These are phyloP conservation scores for Nanorana parkeri DNA, from an alignment of 2,113 vertebrate genomes.

Conservation along the genomic window DNA sequence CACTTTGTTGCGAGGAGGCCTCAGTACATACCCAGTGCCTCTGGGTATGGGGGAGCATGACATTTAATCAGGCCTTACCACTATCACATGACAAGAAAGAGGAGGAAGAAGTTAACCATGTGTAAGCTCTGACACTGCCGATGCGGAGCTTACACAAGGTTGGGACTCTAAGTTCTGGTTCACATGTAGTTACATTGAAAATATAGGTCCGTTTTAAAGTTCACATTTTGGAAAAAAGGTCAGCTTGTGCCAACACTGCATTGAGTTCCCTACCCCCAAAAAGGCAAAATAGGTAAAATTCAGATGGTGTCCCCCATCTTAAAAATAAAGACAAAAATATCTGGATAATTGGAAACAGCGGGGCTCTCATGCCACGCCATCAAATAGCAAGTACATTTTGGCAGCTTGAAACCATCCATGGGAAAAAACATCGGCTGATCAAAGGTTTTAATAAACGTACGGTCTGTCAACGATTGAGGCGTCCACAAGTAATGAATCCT, in stretches of 20 bases:
- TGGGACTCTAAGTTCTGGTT: too few relatives aligned
- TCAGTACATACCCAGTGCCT: too few relatives aligned
- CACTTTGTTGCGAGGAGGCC: too few relatives aligned
- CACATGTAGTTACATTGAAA: too few relatives aligned
- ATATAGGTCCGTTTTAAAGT: too few relatives aligned
- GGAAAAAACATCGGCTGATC: background rate
- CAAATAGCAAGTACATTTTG: constrained; percentile 75
- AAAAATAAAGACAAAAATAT: constrained; percentile 61
- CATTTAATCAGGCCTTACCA: too few relatives aligned
- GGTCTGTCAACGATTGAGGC: background rate
- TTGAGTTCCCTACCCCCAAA: background rate
- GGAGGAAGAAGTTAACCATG: too few relatives aligned
- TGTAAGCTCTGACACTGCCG: too few relatives aligned
- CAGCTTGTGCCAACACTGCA: background rate
- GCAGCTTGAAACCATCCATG: constrained; percentile 59
- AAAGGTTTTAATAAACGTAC: background rate
- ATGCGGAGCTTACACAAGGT: too few relatives aligned
- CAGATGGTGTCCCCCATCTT: constrained; percentile 50
- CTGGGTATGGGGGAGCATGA: too few relatives aligned
- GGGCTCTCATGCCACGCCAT: constrained; percentile 69
- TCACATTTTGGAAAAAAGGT: background rate
- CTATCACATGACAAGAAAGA: too few relatives aligned
- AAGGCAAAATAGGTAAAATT: background rate
- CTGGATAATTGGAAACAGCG: constrained; percentile 82
- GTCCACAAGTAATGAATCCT: background rate